phyloP scores from a whole-genome alignment of 2,888 invertebrate species.

The Deilephila elpenor region DNA sequence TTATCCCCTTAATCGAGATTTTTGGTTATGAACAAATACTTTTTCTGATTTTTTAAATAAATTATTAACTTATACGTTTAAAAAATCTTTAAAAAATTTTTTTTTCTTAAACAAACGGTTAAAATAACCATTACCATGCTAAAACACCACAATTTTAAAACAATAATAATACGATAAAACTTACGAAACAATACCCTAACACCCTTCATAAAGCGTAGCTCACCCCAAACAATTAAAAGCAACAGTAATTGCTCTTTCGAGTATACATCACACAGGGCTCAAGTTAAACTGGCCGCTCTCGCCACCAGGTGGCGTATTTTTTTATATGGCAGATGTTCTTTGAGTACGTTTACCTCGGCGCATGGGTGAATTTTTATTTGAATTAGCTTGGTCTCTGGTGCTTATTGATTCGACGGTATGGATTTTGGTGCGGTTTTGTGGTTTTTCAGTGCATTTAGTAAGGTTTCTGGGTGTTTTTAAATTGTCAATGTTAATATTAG shows the following conservation, averaged over 20 bases:
- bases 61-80: too few relatives aligned
- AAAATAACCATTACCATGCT: too few relatives aligned
- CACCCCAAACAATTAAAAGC: neutral
- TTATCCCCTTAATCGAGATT: too few relatives aligned
- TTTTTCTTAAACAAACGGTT: too few relatives aligned
- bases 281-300: constrained; percentile 35
- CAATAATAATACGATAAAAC: too few relatives aligned
- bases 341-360: constrained; percentile 56
- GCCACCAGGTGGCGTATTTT: constrained; percentile 59
- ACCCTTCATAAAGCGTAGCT: neutral
- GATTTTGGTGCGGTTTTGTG: neutral
- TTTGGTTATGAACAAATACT: too few relatives aligned
- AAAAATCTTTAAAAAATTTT: too few relatives aligned
- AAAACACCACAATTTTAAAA: too few relatives aligned
- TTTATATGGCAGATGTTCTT: constrained; percentile 57
- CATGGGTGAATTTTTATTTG: constrained; percentile 16
- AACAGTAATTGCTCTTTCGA: constrained; percentile 5
- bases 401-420: constrained; percentile 3
- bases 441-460: neutral
- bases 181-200: neutral
- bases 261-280: constrained; percentile 31
- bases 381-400: constrained; percentile 14
- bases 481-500: neutral
- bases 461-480: neutral
- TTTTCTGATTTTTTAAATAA: too few relatives aligned